Evolutionary conservation across 2,888 invertebrate genomes (phyloP).

Genomic region (Petrolisthes cinctipes): DNA sequence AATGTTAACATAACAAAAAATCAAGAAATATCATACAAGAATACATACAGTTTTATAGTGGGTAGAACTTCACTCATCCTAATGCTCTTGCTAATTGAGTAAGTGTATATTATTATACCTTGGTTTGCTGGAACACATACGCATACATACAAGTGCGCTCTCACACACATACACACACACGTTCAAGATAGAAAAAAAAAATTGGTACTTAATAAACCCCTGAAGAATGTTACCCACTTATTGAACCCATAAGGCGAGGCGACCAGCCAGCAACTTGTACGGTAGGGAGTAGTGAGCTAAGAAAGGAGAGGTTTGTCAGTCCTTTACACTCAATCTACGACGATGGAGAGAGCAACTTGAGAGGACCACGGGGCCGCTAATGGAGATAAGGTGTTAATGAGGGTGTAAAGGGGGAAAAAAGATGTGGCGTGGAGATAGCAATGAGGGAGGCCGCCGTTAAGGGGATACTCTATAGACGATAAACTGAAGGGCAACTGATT

Average conservation of each 20-base stretch:
- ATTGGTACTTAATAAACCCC: too few relatives aligned
- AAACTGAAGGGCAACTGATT: background rate
- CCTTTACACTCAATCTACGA: background rate
- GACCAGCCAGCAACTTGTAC: background rate
- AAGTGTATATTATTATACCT: too few relatives aligned
- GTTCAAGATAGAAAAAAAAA: too few relatives aligned
- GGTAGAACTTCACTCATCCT: too few relatives aligned
- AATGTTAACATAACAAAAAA: too few relatives aligned
- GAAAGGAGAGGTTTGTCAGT: background rate
- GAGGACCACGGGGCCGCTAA: background rate
- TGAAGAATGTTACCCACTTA: too few relatives aligned
- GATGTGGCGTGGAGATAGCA: conserved; percentile 19
- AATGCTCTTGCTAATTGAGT: too few relatives aligned
- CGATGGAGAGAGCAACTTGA: background rate
- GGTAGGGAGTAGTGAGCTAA: background rate
- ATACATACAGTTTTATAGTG: too few relatives aligned
- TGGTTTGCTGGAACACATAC: too few relatives aligned
- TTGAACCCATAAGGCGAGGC: background rate
- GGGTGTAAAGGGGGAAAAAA: conserved; percentile 4
- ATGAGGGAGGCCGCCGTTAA: conserved; percentile 17
- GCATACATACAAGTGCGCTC: too few relatives aligned
- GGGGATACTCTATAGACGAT: background rate
- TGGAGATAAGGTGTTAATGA: conserved; percentile 28
- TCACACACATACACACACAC: too few relatives aligned
- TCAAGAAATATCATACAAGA: too few relatives aligned